A percentile compares a stretch with the other conserved stretches of the same genome.
phyloP scores from a whole-genome alignment of 2,797 vertebrate species.

The Poecilia gillii region DNA sequence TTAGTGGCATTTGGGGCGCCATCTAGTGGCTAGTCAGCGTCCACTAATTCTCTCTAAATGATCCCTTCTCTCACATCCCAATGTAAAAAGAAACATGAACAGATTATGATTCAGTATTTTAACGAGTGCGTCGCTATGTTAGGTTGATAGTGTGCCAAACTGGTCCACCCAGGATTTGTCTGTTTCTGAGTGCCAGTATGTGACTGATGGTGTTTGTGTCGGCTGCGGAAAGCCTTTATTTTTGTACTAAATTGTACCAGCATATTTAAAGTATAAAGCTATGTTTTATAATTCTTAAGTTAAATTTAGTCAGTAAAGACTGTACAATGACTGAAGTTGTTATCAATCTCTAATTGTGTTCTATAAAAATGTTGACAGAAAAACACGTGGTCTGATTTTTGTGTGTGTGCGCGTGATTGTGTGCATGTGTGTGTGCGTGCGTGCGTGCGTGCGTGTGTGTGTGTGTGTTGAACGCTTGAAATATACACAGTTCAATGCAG shows the following conservation, averaged over 20 bases:
- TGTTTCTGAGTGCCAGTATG: constrained; percentile 49
- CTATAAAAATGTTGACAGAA: constrained; percentile 60
- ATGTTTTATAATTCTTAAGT: constrained; percentile 83
- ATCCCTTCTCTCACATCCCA: constrained; percentile 27
- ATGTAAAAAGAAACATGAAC: constrained; percentile 32
- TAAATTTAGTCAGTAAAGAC: constrained; percentile 83
- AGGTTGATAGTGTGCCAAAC: constrained; percentile 56
- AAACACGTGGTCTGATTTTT: constrained; percentile 34
- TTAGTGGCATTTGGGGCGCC: constrained; percentile 47
- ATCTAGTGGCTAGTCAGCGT: constrained; percentile 63
- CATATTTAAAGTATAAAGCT: constrained; percentile 87
- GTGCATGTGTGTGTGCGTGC: background rate
- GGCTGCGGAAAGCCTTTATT: constrained; percentile 78
- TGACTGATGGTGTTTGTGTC: constrained; percentile 73
- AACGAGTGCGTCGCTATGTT: constrained; percentile 43
- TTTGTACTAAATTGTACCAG: constrained; percentile 85
- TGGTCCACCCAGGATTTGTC: constrained; percentile 41
- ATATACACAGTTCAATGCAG: background rate
- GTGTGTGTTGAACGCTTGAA: background rate
- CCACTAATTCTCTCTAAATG: constrained; percentile 28
- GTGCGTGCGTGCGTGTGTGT: background rate
- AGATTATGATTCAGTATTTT: constrained; percentile 66
- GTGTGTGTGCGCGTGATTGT: background rate
- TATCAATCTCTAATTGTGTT: constrained; percentile 67
- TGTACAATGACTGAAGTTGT: constrained; percentile 79